These are phyloP conservation scores for Willisornis vidua DNA, from an alignment of 2,113 vertebrate species.

Conservation along the genomic window DNA sequence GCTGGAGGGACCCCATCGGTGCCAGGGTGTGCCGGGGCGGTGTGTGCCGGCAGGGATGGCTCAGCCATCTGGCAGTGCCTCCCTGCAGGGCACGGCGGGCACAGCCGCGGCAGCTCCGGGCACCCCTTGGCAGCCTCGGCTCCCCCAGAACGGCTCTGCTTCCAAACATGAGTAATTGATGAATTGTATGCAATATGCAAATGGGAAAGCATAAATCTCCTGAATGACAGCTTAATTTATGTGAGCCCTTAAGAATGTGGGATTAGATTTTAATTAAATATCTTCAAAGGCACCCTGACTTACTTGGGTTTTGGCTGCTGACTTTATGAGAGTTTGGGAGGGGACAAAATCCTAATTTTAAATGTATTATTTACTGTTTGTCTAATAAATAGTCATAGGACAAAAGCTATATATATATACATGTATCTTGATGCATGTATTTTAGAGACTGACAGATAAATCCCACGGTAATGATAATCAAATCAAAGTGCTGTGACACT, in stretches of 20 bases:
- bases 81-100: constrained; percentile 65
- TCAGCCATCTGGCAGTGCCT: constrained; percentile 75
- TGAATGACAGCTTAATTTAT: constrained; percentile 91
- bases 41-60: not conserved
- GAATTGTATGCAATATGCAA: constrained; percentile 87
- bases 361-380: constrained; percentile 18
- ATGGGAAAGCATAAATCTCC: constrained; percentile 88
- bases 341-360: constrained; percentile 44
- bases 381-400: not conserved
- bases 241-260: constrained; percentile 88
- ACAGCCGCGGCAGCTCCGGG: constrained; percentile 14
- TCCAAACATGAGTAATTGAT: constrained; percentile 87
- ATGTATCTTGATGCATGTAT: not conserved
- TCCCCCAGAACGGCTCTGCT: constrained; percentile 77
- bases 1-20: not conserved
- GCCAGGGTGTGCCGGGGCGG: not conserved
- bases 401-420: not conserved
- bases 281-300: constrained; percentile 89
- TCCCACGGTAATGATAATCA: not conserved
- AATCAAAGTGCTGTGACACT: not conserved
- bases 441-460: not conserved
- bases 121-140: constrained; percentile 54
- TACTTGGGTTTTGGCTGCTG: constrained; percentile 71
- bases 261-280: constrained; percentile 94
- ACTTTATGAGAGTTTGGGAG: constrained; percentile 47